phyloP scores from a whole-genome alignment of 2,888 invertebrate genomes.

The Apeira syringaria region DNA sequence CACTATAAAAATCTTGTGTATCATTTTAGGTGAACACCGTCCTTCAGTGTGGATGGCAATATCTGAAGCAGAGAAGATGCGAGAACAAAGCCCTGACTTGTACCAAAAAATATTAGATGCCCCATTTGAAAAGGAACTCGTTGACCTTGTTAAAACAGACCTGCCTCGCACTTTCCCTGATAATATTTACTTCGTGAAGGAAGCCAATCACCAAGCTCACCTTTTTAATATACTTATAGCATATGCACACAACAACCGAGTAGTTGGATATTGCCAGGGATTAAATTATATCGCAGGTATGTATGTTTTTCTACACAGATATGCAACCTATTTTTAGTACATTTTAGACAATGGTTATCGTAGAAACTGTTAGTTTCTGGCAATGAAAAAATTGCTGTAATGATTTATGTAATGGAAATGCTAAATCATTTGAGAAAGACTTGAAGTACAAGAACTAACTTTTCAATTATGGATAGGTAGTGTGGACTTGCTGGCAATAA shows the following conservation, averaged over 20 bases:
- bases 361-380: no score
- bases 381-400: no score
- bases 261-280: slow-evolving; percentile 97
- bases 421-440: no score
- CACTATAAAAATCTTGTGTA: no score
- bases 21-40: slow-evolving; percentile 77
- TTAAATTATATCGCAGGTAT: slow-evolving; percentile 94
- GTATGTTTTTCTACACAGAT: no score
- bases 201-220: slow-evolving; percentile 88
- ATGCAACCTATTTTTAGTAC: not conserved
- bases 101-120: slow-evolving; percentile 88
- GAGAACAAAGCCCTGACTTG: slow-evolving; percentile 85
- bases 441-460: no score
- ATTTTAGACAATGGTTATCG: no score
- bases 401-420: no score
- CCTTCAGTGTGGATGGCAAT: slow-evolving; percentile 93
- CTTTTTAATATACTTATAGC: slow-evolving; percentile 94
- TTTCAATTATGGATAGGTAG: no score
- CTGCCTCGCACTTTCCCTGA: slow-evolving; percentile 97
- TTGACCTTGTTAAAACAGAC: slow-evolving; percentile 94
- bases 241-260: slow-evolving; percentile 93
- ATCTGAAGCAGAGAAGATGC: slow-evolving; percentile 90
- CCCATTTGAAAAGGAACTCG: slow-evolving; percentile 87
- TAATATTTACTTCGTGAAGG: slow-evolving; percentile 94
- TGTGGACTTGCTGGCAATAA: no score